These are phyloP conservation scores for Chaenocephalus aceratus DNA, from an alignment of 2,113 vertebrate genomes.

Conservation along the genomic window DNA sequence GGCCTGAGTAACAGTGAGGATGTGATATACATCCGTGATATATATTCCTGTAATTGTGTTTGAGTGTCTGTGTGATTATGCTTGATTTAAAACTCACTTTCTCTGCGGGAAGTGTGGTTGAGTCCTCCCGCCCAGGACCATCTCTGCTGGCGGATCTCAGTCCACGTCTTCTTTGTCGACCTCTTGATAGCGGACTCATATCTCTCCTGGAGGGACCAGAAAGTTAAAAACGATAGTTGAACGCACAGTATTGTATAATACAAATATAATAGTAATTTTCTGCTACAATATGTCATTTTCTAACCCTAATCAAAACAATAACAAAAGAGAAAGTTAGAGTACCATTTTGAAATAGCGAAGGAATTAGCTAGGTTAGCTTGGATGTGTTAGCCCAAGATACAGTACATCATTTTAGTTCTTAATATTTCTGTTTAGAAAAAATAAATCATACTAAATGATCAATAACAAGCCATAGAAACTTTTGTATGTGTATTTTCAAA, in stretches of 20 bases:
- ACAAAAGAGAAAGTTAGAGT: too few species aligned
- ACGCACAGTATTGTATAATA: neutral
- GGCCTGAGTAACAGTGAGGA: slow-evolving; percentile 2
- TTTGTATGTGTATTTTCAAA: neutral
- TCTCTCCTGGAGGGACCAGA: slow-evolving; percentile 84
- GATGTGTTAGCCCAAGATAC: neutral
- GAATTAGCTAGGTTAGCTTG: neutral
- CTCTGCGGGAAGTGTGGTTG: slow-evolving; percentile 92
- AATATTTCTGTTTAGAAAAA: neutral
- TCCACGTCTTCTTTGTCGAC: slow-evolving; percentile 96
- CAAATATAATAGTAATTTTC: too few species aligned
- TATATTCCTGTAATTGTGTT: neutral
- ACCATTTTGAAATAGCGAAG: too few species aligned
- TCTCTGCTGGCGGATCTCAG: slow-evolving; percentile 96
- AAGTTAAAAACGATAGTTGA: neutral
- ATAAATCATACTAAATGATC: neutral
- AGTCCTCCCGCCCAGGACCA: slow-evolving; percentile 98
- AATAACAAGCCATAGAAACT: too few species aligned
- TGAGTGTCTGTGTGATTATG: neutral
- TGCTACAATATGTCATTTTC: too few species aligned
- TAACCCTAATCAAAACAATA: too few species aligned
- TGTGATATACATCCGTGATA: neutral
- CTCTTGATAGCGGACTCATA: slow-evolving; percentile 95
- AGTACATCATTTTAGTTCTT: neutral
- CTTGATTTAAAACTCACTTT: slow-evolving; percentile 85